phyloP scores from a whole-genome alignment of 2,113 vertebrate species.

The Emberiza fucata region DNA sequence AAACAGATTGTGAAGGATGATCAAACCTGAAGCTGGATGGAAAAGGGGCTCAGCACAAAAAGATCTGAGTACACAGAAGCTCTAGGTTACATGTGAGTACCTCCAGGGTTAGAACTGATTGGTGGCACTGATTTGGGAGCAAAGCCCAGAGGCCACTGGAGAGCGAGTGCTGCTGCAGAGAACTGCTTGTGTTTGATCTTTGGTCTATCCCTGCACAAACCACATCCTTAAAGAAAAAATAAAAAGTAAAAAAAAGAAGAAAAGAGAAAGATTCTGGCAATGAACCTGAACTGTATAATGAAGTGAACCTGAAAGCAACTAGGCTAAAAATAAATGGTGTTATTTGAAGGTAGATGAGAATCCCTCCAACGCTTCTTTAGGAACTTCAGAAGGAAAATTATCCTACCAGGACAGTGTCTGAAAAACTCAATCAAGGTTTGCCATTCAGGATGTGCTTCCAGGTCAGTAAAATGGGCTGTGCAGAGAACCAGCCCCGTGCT shows the following conservation, averaged over 20 bases:
- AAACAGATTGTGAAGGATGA: neutral
- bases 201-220: neutral
- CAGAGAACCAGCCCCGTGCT: neutral
- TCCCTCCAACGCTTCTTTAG: neutral
- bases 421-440: neutral
- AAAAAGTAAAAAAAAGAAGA: neutral
- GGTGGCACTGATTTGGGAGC: neutral
- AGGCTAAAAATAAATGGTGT: neutral
- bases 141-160: neutral
- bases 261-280: neutral
- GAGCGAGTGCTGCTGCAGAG: neutral
- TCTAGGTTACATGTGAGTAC: neutral
- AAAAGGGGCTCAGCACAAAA: constrained; percentile 23
- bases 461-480: neutral
- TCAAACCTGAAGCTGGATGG: neutral
- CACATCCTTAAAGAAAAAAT: neutral
- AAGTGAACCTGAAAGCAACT: constrained; percentile 28
- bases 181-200: neutral
- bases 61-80: neutral
- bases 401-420: neutral
- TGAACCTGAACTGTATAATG: neutral
- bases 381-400: neutral
- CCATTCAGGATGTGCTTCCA: constrained; percentile 12
- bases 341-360: neutral
- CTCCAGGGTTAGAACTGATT: neutral